Base-by-base conservation (phyloP, 2,888 invertebrate species). In the Prenolepis imparis region DNA sequence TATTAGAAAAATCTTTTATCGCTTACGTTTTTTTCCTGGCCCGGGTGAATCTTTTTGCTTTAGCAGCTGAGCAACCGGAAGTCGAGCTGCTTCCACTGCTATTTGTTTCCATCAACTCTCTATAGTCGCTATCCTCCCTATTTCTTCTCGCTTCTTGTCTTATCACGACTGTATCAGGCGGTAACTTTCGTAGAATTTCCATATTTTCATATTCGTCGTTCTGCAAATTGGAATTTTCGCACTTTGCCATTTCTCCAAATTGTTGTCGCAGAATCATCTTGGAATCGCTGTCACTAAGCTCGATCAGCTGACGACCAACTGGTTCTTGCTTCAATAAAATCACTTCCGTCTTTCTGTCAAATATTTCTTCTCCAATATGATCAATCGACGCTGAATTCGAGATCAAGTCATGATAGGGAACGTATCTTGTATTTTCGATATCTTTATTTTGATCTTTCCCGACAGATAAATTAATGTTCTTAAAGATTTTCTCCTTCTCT, bases 251-350 rank as follows among this genome's bases (percentile, higher is more conserved):
- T n/a, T 86, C 78, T n/a, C 28, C 55, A 36, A 92, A 85, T 28
- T 91, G 89, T 39, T 88, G 87, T 18, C 87, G 87, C 0, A 93
- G 84, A 36, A 90, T 88, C 89, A 93, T 90, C 84, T 92, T 91
- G 5, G 87, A 88, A 57, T 87, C 87, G 44, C 84, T 86, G 64
- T 92, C 90, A 41, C 88, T 88, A 21, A 92, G 86, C 72, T 93
- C 92, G 67, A 92, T 82, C 44, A 66, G 41, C 11, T 39, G 78
- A 5, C 75, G 82, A 59, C 48, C 32, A 59, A n/a, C 59, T 39
- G 9, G n/a, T 36, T 32, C 55, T 32, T 11, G 64, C 12, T 39
- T 78, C 28, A 80, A 32, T 12, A 80, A 11, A 3, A 72, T 55
- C 68, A 72, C 44, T 8, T 64, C 32, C 8, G 32, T 15, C n/a